These are phyloP conservation scores for Oscheius sp. DNA, from an alignment of 2,888 invertebrate species.

Conservation along the genomic window DNA sequence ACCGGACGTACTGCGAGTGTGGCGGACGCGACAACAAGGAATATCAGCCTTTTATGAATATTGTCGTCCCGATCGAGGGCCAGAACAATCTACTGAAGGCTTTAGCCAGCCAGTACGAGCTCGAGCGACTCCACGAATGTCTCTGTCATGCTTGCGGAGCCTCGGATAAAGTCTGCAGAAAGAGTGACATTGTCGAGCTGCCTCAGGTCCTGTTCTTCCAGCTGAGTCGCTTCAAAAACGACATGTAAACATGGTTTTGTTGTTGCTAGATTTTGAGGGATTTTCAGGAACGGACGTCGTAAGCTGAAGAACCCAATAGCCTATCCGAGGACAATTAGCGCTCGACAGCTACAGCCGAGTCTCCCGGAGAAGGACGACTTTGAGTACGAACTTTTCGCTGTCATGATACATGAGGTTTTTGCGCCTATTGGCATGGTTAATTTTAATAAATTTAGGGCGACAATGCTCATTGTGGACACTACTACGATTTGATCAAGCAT, in stretches of 20 bases:
- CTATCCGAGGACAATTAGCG: constrained; percentile 56
- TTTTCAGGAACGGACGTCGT: neutral
- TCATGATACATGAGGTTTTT: constrained; percentile 78
- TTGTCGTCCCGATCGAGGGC: constrained; percentile 64
- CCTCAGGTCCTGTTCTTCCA: constrained; percentile 68
- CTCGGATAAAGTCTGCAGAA: constrained; percentile 47
- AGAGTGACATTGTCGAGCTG: constrained; percentile 48
- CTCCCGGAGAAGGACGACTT: constrained; percentile 18
- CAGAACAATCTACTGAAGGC: constrained; percentile 59
- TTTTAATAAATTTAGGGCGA: constrained; percentile 75
- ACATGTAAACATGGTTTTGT: constrained; percentile 41
- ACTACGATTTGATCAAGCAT: constrained; percentile 78
- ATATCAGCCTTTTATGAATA: constrained; percentile 40
- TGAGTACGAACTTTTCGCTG: constrained; percentile 79
- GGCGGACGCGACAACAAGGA: constrained; percentile 38
- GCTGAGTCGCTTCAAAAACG: constrained; percentile 65
- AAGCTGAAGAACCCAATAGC: constrained; percentile 48
- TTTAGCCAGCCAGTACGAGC: constrained; percentile 55
- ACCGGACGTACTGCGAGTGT: constrained; percentile 55
- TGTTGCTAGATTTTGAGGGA: too few species aligned
- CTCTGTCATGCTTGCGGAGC: constrained; percentile 58
- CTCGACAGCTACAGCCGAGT: constrained; percentile 17
- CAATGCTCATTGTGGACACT: constrained; percentile 81
- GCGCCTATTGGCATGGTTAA: neutral
- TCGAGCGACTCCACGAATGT: constrained; percentile 65